Conservation (phyloP, 1,140 invertebrate species). For the Nomia melanderi region DNA sequence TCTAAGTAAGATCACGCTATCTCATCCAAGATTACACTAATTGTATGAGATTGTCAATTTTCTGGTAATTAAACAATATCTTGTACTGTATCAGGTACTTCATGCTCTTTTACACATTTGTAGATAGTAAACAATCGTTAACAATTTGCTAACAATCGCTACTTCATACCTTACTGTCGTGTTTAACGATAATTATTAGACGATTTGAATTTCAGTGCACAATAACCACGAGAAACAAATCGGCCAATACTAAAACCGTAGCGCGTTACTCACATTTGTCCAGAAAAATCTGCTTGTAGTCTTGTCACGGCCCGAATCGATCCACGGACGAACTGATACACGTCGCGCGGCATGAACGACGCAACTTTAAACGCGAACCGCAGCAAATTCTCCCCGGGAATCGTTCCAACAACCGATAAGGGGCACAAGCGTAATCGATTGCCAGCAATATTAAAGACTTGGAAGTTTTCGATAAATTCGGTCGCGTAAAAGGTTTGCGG, state of each 20-base stretch:
- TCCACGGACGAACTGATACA: constrained; percentile 48
- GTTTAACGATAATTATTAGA: no score
- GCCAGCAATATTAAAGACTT: constrained; percentile 10
- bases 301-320: constrained; percentile 56
- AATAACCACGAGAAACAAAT: no score
- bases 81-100: no score
- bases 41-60: no score
- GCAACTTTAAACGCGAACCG: constrained; percentile 39
- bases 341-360: constrained; percentile 40
- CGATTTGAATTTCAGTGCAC: no score
- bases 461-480: constrained; percentile 24
- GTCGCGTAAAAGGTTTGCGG: not conserved
- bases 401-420: constrained; percentile 9
- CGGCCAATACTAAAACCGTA: constrained; percentile 35
- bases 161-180: no score
- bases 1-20: no score
- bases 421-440: constrained; percentile 15
- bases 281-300: constrained; percentile 38
- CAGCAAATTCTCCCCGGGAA: constrained; percentile 36
- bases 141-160: no score
- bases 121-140: no score
- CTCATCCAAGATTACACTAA: no score
- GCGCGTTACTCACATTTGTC: constrained; percentile 44
- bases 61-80: no score
- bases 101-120: no score